These are phyloP conservation scores for Diplazon laetatorius DNA, from an alignment of 2,888 invertebrate species.

Conservation along the genomic window DNA sequence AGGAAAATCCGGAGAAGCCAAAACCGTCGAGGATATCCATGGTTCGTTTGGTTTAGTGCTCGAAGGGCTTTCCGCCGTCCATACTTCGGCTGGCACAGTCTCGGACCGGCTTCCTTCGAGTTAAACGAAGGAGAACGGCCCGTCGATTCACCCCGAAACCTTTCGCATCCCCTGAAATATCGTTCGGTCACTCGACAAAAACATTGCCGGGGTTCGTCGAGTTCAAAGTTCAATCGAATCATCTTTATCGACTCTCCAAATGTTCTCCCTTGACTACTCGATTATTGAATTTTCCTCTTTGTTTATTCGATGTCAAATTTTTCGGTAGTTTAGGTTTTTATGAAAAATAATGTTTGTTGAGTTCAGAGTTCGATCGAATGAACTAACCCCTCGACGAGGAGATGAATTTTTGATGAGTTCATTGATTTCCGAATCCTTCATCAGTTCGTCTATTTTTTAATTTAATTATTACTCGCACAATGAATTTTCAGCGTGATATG, in stretches of 20 bases:
- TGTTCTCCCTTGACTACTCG: not conserved
- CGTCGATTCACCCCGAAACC: conserved; percentile 42
- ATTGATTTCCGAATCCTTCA: too few species aligned
- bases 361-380: too few species aligned
- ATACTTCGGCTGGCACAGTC: conserved; percentile 13
- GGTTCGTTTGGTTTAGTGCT: conserved; percentile 80
- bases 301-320: too few species aligned
- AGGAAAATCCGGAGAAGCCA: conserved; percentile 32
- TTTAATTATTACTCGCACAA: not conserved
- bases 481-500: not conserved
- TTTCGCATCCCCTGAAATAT: conserved; percentile 5
- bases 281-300: too few species aligned
- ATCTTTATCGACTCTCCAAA: not conserved
- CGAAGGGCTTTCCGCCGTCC: conserved; percentile 60
- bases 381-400: too few species aligned
- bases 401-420: too few species aligned
- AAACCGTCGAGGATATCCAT: conserved; percentile 65
- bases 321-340: too few species aligned
- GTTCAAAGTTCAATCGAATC: conserved; percentile 50
- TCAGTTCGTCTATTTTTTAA: not conserved
- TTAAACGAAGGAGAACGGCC: conserved; percentile 61
- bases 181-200: conserved; percentile 12
- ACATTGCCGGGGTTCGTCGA: not conserved
- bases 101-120: conserved; percentile 48
- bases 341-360: too few species aligned